Evolutionary conservation across 2,797 vertebrate species (phyloP), one percentile per base, ranked within the genome.

Genomic region (Megalops cyprinoides): DNA sequence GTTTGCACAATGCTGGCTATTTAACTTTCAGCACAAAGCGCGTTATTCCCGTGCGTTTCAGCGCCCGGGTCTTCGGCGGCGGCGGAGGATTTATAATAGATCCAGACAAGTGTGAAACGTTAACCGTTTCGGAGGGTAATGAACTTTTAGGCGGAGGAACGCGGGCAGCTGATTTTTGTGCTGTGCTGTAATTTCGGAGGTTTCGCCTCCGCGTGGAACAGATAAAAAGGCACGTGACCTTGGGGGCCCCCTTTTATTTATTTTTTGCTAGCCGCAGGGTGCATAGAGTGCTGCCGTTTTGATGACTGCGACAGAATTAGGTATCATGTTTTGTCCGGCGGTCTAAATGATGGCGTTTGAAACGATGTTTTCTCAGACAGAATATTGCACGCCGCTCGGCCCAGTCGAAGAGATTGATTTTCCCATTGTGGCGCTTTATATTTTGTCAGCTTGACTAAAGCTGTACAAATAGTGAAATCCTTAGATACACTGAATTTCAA

Each of bases 161-260:
- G 46, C 42, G 18, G 3, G 20, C 28, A 49, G 53, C 25, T 58
- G 51, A 44, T n/a, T 55, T 18, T 42, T 44, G 44, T 8, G 44
- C 46, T 49, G 31, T 10, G 15, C 56, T 20, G 53, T 48, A 62
- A 79, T 65, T 31, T 20, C 51, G 12, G 34, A 34, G 49, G 71
- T 62, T 42, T 69, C 37, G 7, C 39, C 39, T 86, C 87, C 87
- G 89, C 82, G 69, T 83, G 55, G 15, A 80, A 65, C 69, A 77
- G 83, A 87, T 83, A n/a, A 85, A 62, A 74, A 74, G 44, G 46
- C 44, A 60, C 42, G 15, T 31, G 42, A 42, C 37, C 51, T 25
- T n/a, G 4, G 6, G 44, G 15, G 20, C n/a, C 28, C 37, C 44
- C n/a, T 49, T 25, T 76, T n/a, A n/a, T n/a, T n/a, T n/a, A n/a